Conservation (phyloP, 2,113 vertebrate genomes). For the Thryonomys swinderianus region DNA sequence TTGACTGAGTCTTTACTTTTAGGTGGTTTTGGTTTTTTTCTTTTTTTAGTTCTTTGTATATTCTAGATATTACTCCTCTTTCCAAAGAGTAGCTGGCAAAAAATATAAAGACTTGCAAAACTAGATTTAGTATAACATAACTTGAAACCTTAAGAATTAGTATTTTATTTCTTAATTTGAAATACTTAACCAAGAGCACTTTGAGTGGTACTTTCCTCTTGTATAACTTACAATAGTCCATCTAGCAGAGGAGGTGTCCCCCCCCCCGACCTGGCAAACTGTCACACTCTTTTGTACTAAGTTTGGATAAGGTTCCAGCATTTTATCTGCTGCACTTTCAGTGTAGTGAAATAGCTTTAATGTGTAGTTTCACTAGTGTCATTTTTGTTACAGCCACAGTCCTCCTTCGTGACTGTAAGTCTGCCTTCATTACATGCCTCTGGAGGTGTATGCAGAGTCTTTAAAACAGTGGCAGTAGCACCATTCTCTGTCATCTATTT, state of each 20-base stretch:
- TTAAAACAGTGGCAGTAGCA: background rate
- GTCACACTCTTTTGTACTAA: background rate
- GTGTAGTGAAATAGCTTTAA: background rate
- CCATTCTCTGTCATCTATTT: background rate
- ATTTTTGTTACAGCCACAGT: background rate
- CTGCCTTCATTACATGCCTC: background rate
- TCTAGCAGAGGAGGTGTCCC: background rate
- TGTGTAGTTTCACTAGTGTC: background rate
- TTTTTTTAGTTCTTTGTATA: background rate
- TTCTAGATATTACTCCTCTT: background rate
- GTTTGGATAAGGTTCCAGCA: background rate
- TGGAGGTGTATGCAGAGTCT: background rate
- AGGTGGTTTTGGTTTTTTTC: background rate
- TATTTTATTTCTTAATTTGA: slow-evolving; percentile 16
- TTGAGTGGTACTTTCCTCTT: background rate
- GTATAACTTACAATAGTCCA: background rate
- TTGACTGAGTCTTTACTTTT: background rate
- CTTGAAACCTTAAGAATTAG: background rate
- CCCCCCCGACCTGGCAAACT: background rate
- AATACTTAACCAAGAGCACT: background rate
- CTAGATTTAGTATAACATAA: background rate
- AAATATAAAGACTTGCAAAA: background rate
- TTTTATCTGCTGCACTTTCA: slow-evolving; percentile 8
- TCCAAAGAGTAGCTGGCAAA: background rate
- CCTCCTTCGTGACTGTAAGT: background rate